These are phyloP conservation scores for Notoglanidium macrostoma DNA, from an alignment of 2,797 vertebrate species.

Conservation along the genomic window DNA sequence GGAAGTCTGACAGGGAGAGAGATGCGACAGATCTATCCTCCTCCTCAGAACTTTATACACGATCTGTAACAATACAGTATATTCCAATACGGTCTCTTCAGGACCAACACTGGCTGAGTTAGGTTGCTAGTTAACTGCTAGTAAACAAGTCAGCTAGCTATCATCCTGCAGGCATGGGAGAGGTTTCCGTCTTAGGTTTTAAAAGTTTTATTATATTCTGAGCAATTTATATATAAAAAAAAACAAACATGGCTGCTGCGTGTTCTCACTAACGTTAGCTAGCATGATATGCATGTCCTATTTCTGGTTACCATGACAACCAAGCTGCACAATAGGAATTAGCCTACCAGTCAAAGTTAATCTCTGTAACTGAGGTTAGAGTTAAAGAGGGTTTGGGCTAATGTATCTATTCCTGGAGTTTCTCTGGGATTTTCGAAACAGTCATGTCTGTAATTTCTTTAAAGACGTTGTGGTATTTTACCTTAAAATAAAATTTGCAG, in stretches of 20 bases:
- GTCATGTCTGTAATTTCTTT: too few species aligned
- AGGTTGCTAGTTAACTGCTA: background rate
- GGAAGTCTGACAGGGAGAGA: conserved; percentile 72
- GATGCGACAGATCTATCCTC: background rate
- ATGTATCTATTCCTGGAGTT: too few species aligned
- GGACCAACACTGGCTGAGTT: background rate
- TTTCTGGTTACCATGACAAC: background rate
- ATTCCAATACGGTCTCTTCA: background rate
- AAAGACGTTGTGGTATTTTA: too few species aligned
- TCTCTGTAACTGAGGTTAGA: background rate
- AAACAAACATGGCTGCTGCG: background rate
- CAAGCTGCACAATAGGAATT: background rate
- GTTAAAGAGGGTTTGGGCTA: background rate
- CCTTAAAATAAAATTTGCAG: background rate
- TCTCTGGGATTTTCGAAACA: too few species aligned
- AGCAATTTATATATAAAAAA: background rate
- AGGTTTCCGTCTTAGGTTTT: too few species aligned
- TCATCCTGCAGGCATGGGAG: background rate
- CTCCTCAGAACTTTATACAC: background rate
- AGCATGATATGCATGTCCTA: background rate
- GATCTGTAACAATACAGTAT: too few species aligned
- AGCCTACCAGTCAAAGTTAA: background rate
- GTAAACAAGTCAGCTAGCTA: background rate
- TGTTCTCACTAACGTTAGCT: background rate
- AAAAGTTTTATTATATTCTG: background rate